These are phyloP conservation scores for Otolemur garnettii DNA, from an alignment of 2,113 vertebrate species.

Conservation along the genomic window DNA sequence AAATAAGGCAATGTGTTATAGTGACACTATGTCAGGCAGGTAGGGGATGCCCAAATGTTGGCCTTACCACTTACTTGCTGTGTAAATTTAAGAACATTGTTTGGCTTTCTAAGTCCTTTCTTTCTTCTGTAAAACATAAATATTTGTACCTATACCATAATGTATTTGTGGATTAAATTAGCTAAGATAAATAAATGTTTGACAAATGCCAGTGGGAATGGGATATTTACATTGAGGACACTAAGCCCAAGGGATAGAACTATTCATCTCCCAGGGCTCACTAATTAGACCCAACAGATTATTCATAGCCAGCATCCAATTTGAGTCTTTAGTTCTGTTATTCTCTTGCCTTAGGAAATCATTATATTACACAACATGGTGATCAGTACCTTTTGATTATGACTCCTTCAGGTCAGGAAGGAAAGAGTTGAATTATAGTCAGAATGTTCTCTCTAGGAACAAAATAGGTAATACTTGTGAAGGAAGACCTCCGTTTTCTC, in stretches of 20 bases:
- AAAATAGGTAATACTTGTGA: neutral
- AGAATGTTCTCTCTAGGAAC: neutral
- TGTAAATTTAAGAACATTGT: neutral
- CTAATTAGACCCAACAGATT: neutral
- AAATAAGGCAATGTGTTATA: neutral
- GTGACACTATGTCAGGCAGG: neutral
- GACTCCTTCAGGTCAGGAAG: neutral
- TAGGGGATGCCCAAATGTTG: neutral
- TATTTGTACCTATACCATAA: neutral
- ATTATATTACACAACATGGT: neutral
- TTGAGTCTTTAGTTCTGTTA: neutral
- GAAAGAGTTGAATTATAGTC: neutral
- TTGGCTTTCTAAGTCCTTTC: neutral
- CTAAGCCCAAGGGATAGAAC: neutral
- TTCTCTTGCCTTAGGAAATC: neutral
- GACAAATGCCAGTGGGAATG: neutral
- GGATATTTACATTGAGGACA: neutral
- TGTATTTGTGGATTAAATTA: neutral
- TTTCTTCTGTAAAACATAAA: conserved; percentile 8
- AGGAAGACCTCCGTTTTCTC: neutral
- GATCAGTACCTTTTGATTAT: neutral
- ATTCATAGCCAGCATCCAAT: neutral
- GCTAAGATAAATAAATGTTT: neutral
- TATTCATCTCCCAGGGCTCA: neutral
- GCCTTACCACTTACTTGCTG: neutral